These are phyloP conservation scores for Mungos mungo DNA, from an alignment of 2,113 vertebrate species.

Conservation along the genomic window DNA sequence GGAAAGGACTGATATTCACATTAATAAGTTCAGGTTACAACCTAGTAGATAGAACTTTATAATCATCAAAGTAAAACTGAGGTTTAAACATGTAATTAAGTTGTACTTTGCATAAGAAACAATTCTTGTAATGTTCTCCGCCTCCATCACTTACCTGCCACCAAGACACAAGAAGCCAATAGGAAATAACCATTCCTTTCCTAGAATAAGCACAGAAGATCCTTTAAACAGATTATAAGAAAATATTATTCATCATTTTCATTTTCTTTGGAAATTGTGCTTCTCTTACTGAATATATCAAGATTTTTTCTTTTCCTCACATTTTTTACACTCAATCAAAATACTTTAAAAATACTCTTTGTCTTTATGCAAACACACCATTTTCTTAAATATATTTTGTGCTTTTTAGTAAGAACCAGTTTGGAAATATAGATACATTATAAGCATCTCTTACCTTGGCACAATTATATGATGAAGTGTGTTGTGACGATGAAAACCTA, in stretches of 20 bases:
- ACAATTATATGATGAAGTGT: not conserved
- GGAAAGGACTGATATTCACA: not conserved
- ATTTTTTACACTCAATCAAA: not conserved
- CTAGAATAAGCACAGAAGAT: not conserved
- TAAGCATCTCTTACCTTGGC: not conserved
- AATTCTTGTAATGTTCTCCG: not conserved
- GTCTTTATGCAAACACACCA: not conserved
- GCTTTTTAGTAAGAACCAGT: not conserved
- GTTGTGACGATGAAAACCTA: not conserved
- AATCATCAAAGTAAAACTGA: constrained; percentile 15
- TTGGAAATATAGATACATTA: not conserved
- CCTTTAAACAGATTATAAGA: not conserved
- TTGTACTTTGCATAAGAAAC: not conserved
- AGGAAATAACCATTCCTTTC: not conserved
- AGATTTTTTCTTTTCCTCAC: not conserved
- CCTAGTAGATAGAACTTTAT: not conserved
- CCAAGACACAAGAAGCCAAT: not conserved
- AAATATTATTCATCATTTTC: constrained; percentile 12
- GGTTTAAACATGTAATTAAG: not conserved
- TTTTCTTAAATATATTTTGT: constrained; percentile 13
- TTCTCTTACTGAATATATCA: constrained; percentile 5
- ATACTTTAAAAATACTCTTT: constrained; percentile 14
- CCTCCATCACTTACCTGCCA: not conserved
- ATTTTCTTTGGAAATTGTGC: constrained; percentile 28
- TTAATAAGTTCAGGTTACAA: not conserved